Evolutionary conservation across 1,140 invertebrate species (phyloP), one percentile per base, ranked within the genome.

Genomic region (Ostrea edulis): DNA sequence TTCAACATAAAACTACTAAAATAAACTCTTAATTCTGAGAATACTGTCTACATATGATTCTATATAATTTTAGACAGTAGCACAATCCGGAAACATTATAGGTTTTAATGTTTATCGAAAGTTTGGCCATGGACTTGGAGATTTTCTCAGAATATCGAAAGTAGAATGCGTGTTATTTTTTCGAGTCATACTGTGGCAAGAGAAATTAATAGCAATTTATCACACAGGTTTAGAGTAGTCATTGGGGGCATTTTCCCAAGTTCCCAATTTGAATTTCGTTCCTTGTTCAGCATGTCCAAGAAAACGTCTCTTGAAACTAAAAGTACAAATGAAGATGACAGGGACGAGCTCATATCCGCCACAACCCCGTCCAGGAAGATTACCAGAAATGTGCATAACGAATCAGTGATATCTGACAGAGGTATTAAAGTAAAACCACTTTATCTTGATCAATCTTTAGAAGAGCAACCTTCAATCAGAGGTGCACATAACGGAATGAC

Each of bases 341-440:
- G 5, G 14, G 17, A 17, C 55, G 17, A 17, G 7, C 55, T 62
- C 5, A 14, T 62, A n/a, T 20, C 55, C 17, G 20, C 55, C 5
- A 1, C 55, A 62, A 0, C 55, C 55, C 14, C 55, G n/a, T 62
- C 55, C 14, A 62, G 53, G 52, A 83, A n/a, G 44, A 29, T 35
- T 22, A 81, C 71, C 44, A 81, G 25, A 81, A 81, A 81, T 51
- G 71, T 14, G n/a, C 9, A 51, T 35, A 7, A 29, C 7, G 71
- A 81, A 8, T 20, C 71, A 17, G 71, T 29, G 25, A 22, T 81
- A 17, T 62, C 55, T 81, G 71, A 81, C 71, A 81, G 25, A 81
- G 71, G 25, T 81, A 81, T 81, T 77, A 77, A 25, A 58, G 20
- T 12, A 14, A 55, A 55, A 55, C 9, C 17, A 55, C 2, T 17